Percentiles rank a stretch among this genome's conserved stretches.
Evolutionary conservation across 2,113 vertebrate species (phyloP).

Genomic region (Phalacrocorax pelagicus): DNA sequence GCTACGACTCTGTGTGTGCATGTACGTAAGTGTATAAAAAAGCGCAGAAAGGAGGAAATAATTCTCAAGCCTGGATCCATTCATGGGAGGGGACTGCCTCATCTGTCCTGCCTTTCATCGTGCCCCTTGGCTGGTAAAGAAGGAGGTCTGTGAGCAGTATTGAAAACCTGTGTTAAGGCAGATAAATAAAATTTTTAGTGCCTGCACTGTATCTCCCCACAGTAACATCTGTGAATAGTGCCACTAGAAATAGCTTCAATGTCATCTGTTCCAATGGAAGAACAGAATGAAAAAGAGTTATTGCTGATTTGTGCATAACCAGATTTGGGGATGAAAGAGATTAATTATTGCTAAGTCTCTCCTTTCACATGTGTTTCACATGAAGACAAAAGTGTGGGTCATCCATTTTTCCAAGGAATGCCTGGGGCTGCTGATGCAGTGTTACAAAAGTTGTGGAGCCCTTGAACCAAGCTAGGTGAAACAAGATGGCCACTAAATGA

Average conservation of each 20-base stretch:
- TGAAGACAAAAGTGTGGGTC: not conserved
- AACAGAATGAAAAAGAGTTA: not conserved
- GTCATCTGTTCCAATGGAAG: not conserved
- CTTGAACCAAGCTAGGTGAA: not conserved
- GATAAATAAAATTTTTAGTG: not conserved
- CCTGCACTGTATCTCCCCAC: not conserved
- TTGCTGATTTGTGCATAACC: not conserved
- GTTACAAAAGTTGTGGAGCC: not conserved
- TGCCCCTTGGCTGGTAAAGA: not conserved
- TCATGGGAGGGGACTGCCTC: not conserved
- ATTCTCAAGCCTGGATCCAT: not conserved
- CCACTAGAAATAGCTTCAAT: not conserved
- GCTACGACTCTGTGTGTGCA: not conserved
- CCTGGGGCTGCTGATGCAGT: not conserved
- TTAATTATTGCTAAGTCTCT: not conserved
- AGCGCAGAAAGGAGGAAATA: not conserved
- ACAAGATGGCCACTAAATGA: not conserved
- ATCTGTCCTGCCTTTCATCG: accelerated
- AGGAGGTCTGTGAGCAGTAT: not conserved
- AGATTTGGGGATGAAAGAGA: not conserved
- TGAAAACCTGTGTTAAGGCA: not conserved
- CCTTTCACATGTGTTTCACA: not conserved
- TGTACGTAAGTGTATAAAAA: not conserved
- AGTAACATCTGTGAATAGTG: not conserved
- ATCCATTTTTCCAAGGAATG: not conserved